These are phyloP conservation scores for Ardeotis arabs DNA, from an alignment of 2,113 vertebrate genomes.

Conservation along the genomic window DNA sequence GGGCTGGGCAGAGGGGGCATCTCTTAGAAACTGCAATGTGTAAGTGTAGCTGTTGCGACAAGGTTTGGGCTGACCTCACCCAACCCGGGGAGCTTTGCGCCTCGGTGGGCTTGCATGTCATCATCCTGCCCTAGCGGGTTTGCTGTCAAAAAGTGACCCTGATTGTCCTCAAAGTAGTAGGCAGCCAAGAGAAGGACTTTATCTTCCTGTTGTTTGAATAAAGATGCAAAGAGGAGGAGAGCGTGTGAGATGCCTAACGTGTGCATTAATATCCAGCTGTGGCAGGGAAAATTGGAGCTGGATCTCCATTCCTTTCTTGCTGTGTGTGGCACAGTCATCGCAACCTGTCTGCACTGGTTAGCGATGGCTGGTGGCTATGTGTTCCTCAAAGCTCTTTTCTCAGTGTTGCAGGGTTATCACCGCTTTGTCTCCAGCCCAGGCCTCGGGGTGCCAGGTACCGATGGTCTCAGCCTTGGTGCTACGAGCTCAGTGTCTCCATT, in stretches of 20 bases:
- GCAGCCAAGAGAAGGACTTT: neutral
- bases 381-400: neutral
- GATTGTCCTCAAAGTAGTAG: neutral
- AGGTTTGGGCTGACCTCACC: neutral
- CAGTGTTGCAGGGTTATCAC: neutral
- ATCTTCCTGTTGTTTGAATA: neutral
- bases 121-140: neutral
- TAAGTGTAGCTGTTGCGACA: neutral
- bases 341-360: neutral
- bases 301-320: neutral
- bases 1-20: neutral
- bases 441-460: rapidly evolving
- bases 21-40: neutral
- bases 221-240: neutral
- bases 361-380: neutral
- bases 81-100: neutral
- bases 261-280: neutral
- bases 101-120: neutral
- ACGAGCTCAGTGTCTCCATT: neutral
- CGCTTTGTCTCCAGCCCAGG: rapidly evolving
- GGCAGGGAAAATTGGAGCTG: neutral
- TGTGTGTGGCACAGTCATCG: neutral
- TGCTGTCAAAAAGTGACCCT: neutral
- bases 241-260: neutral
- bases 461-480: neutral